Conservation (phyloP, 2,888 invertebrate species). For the Herminia tarsipennalis region DNA sequence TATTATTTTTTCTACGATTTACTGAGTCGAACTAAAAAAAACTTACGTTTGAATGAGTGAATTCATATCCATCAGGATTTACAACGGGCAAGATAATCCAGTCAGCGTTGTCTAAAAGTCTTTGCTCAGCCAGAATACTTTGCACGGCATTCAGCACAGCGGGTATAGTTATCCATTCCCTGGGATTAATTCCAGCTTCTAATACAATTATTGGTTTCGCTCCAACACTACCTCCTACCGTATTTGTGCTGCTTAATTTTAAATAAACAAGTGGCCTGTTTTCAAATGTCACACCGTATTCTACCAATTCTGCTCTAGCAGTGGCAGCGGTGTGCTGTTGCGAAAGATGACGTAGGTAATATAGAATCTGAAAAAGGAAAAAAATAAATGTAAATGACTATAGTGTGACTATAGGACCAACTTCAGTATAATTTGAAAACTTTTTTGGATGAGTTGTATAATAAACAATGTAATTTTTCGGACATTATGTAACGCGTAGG, state of each 20-base stretch:
- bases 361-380: constrained; percentile 59
- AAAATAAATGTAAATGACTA: too few relatives aligned
- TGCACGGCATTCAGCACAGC: constrained; percentile 87
- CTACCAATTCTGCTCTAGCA: constrained; percentile 50
- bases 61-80: constrained; percentile 92
- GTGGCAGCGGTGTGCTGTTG: constrained; percentile 44
- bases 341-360: constrained; percentile 52
- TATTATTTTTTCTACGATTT: too few relatives aligned
- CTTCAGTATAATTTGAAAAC: too few relatives aligned
- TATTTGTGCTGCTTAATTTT: constrained; percentile 70
- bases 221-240: constrained; percentile 6
- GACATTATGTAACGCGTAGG: too few relatives aligned
- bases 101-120: constrained; percentile 83
- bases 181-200: constrained; percentile 87
- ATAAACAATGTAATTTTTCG: too few relatives aligned
- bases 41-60: constrained; percentile 84
- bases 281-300: constrained; percentile 59
- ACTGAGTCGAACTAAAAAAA: too few relatives aligned
- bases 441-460: too few relatives aligned
- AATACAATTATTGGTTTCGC: constrained; percentile 83
- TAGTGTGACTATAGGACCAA: too few relatives aligned
- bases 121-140: constrained; percentile 81
- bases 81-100: constrained; percentile 89
- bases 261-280: constrained; percentile 70
- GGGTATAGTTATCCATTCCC: constrained; percentile 90